Evolutionary conservation across 2,888 invertebrate species (phyloP), one percentile per base, ranked within the genome.

Genomic region (Dryomyza anilis): DNA sequence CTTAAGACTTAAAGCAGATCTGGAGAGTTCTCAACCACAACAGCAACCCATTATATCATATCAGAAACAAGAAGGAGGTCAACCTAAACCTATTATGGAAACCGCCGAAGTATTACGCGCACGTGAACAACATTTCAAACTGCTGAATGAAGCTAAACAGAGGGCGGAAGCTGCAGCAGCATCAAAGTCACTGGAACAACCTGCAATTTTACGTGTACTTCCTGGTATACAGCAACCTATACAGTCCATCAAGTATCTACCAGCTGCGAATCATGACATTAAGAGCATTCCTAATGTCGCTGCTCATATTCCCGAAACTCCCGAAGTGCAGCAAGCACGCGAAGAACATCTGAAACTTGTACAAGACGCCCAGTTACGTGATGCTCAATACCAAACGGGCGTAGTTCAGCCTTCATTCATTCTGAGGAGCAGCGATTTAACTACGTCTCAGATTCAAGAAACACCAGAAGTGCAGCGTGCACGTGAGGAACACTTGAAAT

Each of bases 91-190:
- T 12, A 39, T 39, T 4, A 67, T 73, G 63, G 79, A 78, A 21
- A 77, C 74, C 0, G 67, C 73, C 1, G 77, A 77, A 36, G 74
- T 75, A 12, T 56, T 69, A 56, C 69, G 70, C 8, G 78, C 79
- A 0, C 76, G 78, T 7, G 74, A 78, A 48, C 74, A 79, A 43
- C 79, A 80, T 62, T 66, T 77, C 25, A 73, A 72, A 16, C 58
- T 72, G 33, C 67, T 69, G 29, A 69, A 69, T 25, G 76, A 75
- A 46, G 74, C 75, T 3, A 67, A 77, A 45, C 21, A 67, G 62
- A 55, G 50, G 56, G 48, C 69, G 2, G 65, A 68, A 25, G 52
- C 63, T 1, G 67, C 69, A n/a, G 21, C 59, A 2, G 3, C 39
- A 14, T 2, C 39, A 12, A 33, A 33, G 7, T 33, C 33, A n/a